Base-by-base conservation (phyloP, 2,113 vertebrate species). In the Zootoca vivipara region DNA sequence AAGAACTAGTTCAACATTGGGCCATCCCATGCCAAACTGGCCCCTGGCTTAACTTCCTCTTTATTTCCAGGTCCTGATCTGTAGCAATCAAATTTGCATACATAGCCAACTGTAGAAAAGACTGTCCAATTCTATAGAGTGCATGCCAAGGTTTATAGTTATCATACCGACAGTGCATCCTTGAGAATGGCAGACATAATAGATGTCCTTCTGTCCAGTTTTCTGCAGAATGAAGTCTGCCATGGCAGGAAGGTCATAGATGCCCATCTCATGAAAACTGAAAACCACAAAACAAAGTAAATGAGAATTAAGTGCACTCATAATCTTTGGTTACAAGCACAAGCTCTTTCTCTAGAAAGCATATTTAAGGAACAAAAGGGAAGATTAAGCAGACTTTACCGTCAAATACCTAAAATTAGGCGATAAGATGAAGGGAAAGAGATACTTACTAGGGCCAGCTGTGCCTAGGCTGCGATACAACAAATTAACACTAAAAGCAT, bases 141-240 rank as follows among this genome's bases (percentile, higher is more conserved):
- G 46, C 9, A 46, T 75, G 12, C 5, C 33, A 82, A 28, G 26
- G 2, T 85, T 82, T 74, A 20, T 67, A 65, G 81, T 74, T 70
- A 91, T 93, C 91, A 82, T 96, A 98, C 98, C 98, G 74, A 97
- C 97, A 5, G 97, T 98, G 64, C 7, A 33, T 79, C 85, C 85
- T 24, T 70, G 20, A 56, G 64, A 9, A 69, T 80, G 85, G 42
- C 75, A 42, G 70, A 12, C n/a, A 56, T 79, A 86, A 79, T 79
- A 86, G 4, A 86, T 80, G 3, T 86, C 35, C 7, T 80, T 30
- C 42, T 86, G n/a, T 69, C 77, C 77, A 38, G 85, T 86, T 65
- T 86, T 72, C 15, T 79, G 75, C n/a, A 86, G 77, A 86, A 86
- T 80, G 70, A 86, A 86, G 42, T 86, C 3, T 46, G 20, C 18